These are phyloP conservation scores for Mystacornis crossleyi DNA, from an alignment of 2,113 vertebrate species.

Conservation along the genomic window DNA sequence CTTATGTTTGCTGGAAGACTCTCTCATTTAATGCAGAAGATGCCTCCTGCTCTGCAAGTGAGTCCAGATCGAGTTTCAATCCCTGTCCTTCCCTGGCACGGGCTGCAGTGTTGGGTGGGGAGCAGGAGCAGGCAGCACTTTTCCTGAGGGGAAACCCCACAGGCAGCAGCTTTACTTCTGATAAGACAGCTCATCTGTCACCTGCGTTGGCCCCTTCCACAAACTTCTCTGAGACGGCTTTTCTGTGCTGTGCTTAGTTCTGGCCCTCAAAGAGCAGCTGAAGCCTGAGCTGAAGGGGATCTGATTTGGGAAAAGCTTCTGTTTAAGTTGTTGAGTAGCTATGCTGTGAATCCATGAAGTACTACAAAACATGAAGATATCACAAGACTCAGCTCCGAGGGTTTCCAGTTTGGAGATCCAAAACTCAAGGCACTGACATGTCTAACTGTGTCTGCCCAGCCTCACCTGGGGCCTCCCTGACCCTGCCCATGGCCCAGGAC, in stretches of 20 bases:
- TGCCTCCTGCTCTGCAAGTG: not conserved
- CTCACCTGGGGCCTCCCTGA: not conserved
- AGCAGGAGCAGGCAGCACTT: not conserved
- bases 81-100: accelerated
- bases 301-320: not conserved
- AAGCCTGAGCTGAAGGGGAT: not conserved
- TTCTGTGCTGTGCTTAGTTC: not conserved
- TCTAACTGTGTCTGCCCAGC: not conserved
- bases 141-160: not conserved
- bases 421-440: not conserved
- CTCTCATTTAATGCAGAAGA: not conserved
- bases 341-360: not conserved
- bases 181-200: not conserved
- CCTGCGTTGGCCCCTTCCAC: not conserved
- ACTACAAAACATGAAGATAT: not conserved
- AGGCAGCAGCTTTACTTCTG: not conserved
- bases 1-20: not conserved
- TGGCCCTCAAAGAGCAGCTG: not conserved
- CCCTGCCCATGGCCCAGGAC: not conserved
- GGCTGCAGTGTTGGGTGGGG: not conserved
- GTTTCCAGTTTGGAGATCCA: not conserved
- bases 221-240: not conserved
- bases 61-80: not conserved
- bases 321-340: not conserved
- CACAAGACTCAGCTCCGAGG: not conserved